Evolutionary conservation across 1,140 invertebrate genomes (phyloP).

Genomic region (Leguminivora glycinivorella): DNA sequence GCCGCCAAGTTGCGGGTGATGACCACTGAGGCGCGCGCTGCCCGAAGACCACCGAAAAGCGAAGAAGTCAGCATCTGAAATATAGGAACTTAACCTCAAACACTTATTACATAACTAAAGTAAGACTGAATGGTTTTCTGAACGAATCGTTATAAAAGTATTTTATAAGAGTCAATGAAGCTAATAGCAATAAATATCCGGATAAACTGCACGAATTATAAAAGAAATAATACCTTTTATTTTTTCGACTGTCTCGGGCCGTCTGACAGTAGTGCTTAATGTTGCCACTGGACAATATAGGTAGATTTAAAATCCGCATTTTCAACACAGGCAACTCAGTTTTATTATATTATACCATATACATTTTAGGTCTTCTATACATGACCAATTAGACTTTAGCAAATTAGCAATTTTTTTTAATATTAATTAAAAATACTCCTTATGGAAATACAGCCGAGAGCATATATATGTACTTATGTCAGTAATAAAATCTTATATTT

Average conservation of each 20-base stretch:
- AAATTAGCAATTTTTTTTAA: too few species aligned
- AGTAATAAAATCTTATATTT: neutral
- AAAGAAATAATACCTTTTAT: conserved; percentile 19
- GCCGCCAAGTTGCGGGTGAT: conserved; percentile 83
- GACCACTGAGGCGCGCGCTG: conserved; percentile 62
- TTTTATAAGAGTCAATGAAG: neutral
- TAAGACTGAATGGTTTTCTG: conserved; percentile 27
- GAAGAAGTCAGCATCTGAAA: conserved; percentile 75
- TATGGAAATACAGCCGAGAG: too few species aligned
- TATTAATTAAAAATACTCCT: too few species aligned
- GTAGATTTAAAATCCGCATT: neutral
- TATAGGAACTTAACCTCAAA: conserved; percentile 59
- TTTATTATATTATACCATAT: neutral
- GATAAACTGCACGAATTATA: neutral
- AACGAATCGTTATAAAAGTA: neutral
- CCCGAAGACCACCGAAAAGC: conserved; percentile 59
- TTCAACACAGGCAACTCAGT: neutral
- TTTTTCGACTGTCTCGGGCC: conserved; percentile 18
- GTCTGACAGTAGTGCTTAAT: conserved; percentile 12
- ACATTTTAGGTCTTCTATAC: neutral
- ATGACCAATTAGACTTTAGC: too few species aligned
- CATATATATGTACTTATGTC: too few species aligned
- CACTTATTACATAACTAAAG: conserved; percentile 63
- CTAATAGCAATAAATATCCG: neutral
- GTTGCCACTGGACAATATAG: neutral